Conservation (phyloP, 2,797 vertebrate genomes). For the Pangasius djambal region DNA sequence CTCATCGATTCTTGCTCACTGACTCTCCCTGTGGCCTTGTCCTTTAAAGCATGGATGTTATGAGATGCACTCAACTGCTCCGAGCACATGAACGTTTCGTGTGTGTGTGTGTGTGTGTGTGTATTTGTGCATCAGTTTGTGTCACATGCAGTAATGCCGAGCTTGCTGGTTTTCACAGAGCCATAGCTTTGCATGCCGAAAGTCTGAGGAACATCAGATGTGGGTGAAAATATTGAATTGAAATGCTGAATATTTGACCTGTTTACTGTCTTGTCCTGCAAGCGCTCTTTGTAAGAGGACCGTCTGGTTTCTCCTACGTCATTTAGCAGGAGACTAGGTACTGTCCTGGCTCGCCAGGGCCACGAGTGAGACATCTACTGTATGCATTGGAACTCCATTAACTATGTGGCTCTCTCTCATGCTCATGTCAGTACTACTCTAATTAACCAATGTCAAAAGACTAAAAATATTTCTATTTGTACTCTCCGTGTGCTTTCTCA, state of each 20-base stretch:
- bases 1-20: constrained; percentile 79
- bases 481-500: neutral
- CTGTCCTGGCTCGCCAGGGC: constrained; percentile 54
- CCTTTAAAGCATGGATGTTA: constrained; percentile 73
- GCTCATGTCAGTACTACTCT: neutral
- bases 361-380: constrained; percentile 21
- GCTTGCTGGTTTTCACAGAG: neutral
- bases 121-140: constrained; percentile 34
- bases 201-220: constrained; percentile 27
- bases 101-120: constrained; percentile 20
- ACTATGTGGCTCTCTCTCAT: neutral
- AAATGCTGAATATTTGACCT: no score
- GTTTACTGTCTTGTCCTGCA: neutral
- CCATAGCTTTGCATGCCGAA: constrained; percentile 49
- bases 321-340: constrained; percentile 69
- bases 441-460: neutral
- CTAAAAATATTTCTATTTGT: neutral
- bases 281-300: constrained; percentile 53
- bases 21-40: constrained; percentile 72
- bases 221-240: neutral
- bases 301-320: constrained; percentile 73
- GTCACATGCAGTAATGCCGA: constrained; percentile 32
- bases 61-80: constrained; percentile 53
- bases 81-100: constrained; percentile 19
- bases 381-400: neutral